Evolutionary conservation across 37 sponge, comb jelly and placozoan species (phyloP).

Genomic region (Bolinopsis microptera): DNA sequence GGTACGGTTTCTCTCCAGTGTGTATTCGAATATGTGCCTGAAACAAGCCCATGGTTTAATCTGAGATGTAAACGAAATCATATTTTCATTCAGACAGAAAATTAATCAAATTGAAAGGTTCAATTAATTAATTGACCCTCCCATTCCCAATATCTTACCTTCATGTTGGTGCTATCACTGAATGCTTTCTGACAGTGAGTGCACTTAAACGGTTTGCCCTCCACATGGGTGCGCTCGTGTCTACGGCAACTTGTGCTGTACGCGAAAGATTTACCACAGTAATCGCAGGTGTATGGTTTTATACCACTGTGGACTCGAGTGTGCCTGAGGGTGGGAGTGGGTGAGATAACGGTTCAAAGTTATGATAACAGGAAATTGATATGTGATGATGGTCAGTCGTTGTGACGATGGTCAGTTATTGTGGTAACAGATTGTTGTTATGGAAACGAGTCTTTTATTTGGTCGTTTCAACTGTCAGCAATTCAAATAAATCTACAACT

Average conservation of each 20-base stretch:
- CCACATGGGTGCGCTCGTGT: constrained; percentile 57
- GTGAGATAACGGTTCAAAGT: too few species aligned
- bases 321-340: constrained; percentile 33
- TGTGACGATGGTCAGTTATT: too few species aligned
- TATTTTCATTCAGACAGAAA: not conserved
- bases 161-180: constrained; percentile 67
- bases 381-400: too few species aligned
- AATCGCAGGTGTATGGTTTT: constrained; percentile 58
- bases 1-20: constrained; percentile 58
- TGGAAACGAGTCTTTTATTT: too few species aligned
- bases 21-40: constrained; percentile 63
- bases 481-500: too few species aligned
- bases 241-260: constrained; percentile 61
- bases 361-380: too few species aligned
- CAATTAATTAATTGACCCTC: too few species aligned
- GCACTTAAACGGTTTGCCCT: constrained; percentile 64
- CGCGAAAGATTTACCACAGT: constrained; percentile 61
- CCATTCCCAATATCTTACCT: too few species aligned
- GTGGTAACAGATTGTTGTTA: too few species aligned
- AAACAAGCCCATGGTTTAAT: not conserved
- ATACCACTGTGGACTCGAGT: constrained; percentile 47
- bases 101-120: too few species aligned
- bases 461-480: too few species aligned
- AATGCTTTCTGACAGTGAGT: constrained; percentile 61
- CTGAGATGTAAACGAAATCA: not conserved